Conservation (phyloP, 2,113 vertebrate species). For the Laticauda laticaudata region DNA sequence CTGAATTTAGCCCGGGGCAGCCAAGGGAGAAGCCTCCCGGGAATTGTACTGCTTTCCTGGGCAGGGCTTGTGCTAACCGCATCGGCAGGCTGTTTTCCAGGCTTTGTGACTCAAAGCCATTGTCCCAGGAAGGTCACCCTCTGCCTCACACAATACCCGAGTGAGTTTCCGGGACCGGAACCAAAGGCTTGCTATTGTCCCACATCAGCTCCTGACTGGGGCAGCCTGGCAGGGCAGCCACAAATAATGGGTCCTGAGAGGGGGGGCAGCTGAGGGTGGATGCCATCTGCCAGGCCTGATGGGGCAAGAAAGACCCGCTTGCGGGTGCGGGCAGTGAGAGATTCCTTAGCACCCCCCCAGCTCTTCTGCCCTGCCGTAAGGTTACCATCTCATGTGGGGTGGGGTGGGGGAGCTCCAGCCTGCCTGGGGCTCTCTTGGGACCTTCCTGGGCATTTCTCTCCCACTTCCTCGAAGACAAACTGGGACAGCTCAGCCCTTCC, state of each 20-base stretch:
- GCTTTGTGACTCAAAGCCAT: constrained; percentile 10
- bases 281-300: constrained; percentile 60
- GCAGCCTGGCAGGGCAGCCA: constrained; percentile 64
- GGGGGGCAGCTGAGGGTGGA: constrained; percentile 9
- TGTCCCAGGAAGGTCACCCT: constrained; percentile 37
- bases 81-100: background rate
- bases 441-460: background rate
- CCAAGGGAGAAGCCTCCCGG: background rate
- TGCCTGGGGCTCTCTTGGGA: background rate
- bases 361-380: background rate
- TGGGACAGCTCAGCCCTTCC: background rate
- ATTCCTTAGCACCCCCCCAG: background rate
- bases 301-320: constrained; percentile 31
- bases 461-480: background rate
- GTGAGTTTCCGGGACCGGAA: constrained; percentile 40
- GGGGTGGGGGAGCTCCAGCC: background rate
- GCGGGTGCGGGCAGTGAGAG: background rate
- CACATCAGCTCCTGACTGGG: constrained; percentile 50
- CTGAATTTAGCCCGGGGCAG: background rate
- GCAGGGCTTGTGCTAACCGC: background rate
- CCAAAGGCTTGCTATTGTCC: constrained; percentile 56
- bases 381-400: background rate
- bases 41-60: background rate
- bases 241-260: constrained; percentile 57
- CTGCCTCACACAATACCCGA: constrained; percentile 51